A percentile compares a stretch with the other conserved stretches of the same genome.
phyloP scores from a whole-genome alignment of 2,888 invertebrate genomes.

The Cenopis cana region DNA sequence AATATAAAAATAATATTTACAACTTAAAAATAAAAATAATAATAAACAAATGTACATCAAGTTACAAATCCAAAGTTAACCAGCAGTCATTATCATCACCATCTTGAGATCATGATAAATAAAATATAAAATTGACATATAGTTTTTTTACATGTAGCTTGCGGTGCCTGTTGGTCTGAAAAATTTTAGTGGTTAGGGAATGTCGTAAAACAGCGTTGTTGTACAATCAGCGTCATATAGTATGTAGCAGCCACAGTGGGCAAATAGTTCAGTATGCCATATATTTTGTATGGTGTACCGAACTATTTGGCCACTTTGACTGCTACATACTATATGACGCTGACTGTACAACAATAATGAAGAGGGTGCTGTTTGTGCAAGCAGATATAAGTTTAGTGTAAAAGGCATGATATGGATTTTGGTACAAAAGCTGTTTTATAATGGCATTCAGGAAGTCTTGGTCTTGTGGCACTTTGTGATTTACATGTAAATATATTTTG shows the following conservation, averaged over 20 bases:
- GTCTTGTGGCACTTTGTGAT: constrained; percentile 34
- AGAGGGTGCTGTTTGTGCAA: constrained; percentile 7
- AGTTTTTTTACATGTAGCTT: constrained; percentile 42
- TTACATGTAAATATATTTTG: background rate
- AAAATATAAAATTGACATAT: constrained; percentile 49
- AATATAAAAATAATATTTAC: constrained; percentile 52
- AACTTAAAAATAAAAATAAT: constrained; percentile 49
- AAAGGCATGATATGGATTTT: constrained; percentile 28
- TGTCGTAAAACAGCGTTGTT: too few relatives aligned
- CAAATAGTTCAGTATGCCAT: too few relatives aligned
- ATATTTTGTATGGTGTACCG: too few relatives aligned
- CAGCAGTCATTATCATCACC: constrained; percentile 52
- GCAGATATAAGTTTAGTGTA: constrained; percentile 9
- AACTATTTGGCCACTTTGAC: too few relatives aligned
- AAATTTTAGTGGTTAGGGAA: constrained; percentile 12
- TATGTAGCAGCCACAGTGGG: too few relatives aligned
- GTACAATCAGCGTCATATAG: too few relatives aligned
- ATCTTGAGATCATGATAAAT: constrained; percentile 65
- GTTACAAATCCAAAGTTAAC: constrained; percentile 49
- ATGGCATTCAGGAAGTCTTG: constrained; percentile 17
- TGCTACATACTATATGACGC: too few relatives aligned
- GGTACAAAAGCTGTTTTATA: constrained; percentile 14
- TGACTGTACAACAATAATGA: too few relatives aligned
- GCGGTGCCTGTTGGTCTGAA: constrained; percentile 35
- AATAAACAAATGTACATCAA: constrained; percentile 51